Conservation (phyloP, 2,113 vertebrate species). For the Chunga burmeisteri region DNA sequence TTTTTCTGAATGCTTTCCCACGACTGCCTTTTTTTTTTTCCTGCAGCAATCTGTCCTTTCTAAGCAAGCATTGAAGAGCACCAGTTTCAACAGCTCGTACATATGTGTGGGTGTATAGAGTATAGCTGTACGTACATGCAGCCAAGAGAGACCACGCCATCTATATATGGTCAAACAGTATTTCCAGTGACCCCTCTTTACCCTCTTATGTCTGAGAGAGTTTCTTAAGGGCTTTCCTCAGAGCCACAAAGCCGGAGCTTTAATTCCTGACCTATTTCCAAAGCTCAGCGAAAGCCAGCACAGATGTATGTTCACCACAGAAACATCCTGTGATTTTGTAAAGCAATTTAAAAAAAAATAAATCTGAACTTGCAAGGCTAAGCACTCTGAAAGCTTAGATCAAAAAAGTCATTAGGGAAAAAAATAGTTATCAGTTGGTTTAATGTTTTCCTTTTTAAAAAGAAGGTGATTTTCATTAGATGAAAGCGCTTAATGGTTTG, state of each 20-base stretch:
- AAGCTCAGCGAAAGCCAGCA: constrained; percentile 55
- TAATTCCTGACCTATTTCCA: constrained; percentile 70
- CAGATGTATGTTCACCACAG: constrained; percentile 53
- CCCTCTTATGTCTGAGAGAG: constrained; percentile 41
- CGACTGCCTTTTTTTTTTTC: neutral
- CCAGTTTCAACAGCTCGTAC: neutral
- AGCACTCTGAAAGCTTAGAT: constrained; percentile 20
- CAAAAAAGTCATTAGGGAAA: neutral
- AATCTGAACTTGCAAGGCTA: constrained; percentile 18
- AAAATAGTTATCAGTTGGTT: neutral
- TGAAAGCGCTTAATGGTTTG: neutral
- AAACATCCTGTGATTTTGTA: constrained; percentile 40
- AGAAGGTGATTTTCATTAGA: neutral
- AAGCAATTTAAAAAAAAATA: neutral
- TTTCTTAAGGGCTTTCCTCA: constrained; percentile 53
- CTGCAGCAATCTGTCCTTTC: neutral
- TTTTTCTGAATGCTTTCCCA: neutral
- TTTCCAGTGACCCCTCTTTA: constrained; percentile 49
- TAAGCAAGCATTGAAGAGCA: neutral
- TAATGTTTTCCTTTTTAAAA: neutral
- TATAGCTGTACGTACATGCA: neutral
- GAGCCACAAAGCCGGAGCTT: constrained; percentile 49
- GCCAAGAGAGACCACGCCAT: neutral
- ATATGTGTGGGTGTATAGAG: neutral
- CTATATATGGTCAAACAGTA: neutral